Percentiles rank a stretch among this genome's conserved stretches.
Evolutionary conservation across 2,797 vertebrate genomes (phyloP).

Genomic region (Myotis myotis): DNA sequence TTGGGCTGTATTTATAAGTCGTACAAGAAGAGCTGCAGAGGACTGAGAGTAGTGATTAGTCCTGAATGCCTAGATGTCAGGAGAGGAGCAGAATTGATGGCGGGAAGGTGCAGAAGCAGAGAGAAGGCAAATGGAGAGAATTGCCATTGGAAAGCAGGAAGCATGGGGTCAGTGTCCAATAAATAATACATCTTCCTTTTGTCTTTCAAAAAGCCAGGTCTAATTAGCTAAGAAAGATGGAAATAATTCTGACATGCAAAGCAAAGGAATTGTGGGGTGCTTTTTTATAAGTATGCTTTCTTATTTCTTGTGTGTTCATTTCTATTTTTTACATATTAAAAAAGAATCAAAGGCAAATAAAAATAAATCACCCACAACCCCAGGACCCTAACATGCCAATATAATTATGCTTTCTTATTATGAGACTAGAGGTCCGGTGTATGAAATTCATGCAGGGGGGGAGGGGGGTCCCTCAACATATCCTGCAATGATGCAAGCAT

Average conservation of each 20-base stretch:
- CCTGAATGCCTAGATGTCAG: constrained; percentile 2
- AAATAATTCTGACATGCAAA: not conserved
- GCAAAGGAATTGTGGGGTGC: not conserved
- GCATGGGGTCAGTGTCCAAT: not conserved
- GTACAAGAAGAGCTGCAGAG: constrained; percentile 59
- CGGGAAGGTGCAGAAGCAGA: not conserved
- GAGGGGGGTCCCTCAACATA: too few species aligned
- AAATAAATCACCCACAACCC: not conserved
- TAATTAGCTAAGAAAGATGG: constrained; percentile 22
- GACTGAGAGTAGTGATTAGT: constrained; percentile 47
- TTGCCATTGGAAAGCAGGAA: not conserved
- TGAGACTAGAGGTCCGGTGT: too few species aligned
- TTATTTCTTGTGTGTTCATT: not conserved
- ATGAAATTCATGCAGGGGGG: too few species aligned
- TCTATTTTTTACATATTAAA: not conserved
- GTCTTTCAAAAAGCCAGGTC: not conserved
- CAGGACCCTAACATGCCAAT: not conserved
- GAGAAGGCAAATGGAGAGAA: not conserved
- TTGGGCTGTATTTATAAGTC: constrained; percentile 49
- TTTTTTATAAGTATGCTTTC: not conserved
- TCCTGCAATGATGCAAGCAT: too few species aligned
- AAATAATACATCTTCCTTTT: not conserved
- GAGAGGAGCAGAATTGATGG: not conserved
- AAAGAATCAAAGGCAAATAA: not conserved
- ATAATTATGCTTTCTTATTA: not conserved